Conservation (phyloP, 2,113 vertebrate species). For the Aegithalos caudatus region DNA sequence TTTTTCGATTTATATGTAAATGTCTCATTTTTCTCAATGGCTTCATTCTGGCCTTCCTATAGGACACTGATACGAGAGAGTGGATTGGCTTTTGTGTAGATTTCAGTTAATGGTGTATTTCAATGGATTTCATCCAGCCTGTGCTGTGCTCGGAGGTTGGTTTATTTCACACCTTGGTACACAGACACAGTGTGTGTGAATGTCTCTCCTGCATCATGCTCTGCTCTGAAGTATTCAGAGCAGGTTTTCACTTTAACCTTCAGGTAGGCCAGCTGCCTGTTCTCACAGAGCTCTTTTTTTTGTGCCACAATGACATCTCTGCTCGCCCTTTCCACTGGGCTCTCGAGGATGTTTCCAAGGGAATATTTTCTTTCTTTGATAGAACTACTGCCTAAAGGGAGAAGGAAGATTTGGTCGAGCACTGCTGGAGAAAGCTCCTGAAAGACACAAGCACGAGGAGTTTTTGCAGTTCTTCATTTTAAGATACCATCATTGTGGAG, state of each 20-base stretch:
- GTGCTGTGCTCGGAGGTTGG: background rate
- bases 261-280: slow-evolving; percentile 38
- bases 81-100: slow-evolving; percentile 38
- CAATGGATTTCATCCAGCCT: background rate
- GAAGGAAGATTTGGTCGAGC: background rate
- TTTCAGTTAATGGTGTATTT: slow-evolving; percentile 19
- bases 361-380: background rate
- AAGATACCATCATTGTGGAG: background rate
- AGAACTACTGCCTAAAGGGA: background rate
- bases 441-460: background rate
- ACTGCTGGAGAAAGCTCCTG: background rate
- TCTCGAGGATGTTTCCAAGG: background rate
- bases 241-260: slow-evolving; percentile 29
- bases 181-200: background rate
- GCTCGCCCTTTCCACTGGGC: background rate
- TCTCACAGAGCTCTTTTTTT: background rate
- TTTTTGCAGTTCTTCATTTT: background rate
- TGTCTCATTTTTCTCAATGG: slow-evolving; percentile 39
- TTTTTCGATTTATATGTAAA: background rate
- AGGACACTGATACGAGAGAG: background rate
- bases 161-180: background rate
- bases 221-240: background rate
- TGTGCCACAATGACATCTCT: background rate
- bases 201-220: background rate
- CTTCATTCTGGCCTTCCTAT: background rate